Conservation (phyloP, 2,113 vertebrate species). For the Pseudopodoces humilis region DNA sequence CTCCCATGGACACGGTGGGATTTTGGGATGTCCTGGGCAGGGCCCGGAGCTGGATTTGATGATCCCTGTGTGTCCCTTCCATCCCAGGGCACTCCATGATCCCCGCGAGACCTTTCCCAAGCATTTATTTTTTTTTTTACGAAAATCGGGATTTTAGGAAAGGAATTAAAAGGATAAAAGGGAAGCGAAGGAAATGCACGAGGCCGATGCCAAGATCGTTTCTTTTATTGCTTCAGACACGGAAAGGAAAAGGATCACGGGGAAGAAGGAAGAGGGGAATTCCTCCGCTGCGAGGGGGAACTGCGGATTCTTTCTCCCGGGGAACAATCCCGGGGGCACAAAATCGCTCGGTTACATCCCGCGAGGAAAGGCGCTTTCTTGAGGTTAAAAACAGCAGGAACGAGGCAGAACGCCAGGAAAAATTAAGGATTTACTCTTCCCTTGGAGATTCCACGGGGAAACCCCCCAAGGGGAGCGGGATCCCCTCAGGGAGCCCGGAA, state of each 20-base stretch:
- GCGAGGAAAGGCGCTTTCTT: background rate
- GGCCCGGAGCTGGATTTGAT: background rate
- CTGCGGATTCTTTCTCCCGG: background rate
- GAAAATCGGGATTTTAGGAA: background rate
- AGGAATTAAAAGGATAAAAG: background rate
- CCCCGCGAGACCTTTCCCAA: background rate
- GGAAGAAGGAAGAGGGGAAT: background rate
- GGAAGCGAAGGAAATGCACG: background rate
- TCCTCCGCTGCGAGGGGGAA: background rate
- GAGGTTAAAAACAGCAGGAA: background rate
- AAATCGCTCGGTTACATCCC: background rate
- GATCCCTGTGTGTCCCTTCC: background rate
- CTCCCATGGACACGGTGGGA: too few species aligned
- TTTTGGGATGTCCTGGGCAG: background rate
- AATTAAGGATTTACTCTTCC: background rate
- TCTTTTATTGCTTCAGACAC: background rate
- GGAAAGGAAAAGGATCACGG: background rate
- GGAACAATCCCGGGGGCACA: background rate
- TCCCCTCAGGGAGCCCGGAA: background rate
- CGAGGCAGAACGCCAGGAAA: rapidly evolving
- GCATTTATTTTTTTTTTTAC: background rate
- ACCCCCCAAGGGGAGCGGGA: too few species aligned
- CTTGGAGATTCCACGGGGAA: background rate
- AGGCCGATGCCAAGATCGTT: background rate
- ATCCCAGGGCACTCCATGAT: background rate